phyloP scores from a whole-genome alignment of 2,113 vertebrate species.

The Danio rerio region DNA sequence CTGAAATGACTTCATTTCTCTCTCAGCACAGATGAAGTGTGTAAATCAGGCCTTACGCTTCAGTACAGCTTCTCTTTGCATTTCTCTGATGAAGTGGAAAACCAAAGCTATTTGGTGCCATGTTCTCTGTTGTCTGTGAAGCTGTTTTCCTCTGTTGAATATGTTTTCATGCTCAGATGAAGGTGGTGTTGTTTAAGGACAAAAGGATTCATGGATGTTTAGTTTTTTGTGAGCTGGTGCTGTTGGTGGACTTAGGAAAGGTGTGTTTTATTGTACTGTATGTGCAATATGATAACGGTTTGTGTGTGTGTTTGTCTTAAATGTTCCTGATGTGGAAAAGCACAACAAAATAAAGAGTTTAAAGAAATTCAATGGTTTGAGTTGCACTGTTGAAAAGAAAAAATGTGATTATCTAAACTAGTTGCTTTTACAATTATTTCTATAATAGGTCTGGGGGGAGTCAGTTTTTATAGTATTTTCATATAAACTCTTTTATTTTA shows the following conservation, averaged over 20 bases:
- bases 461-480: too few species aligned
- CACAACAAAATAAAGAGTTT: background rate
- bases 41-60: background rate
- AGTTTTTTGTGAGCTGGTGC: constrained; percentile 20
- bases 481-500: too few species aligned
- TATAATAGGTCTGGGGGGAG: too few species aligned
- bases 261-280: constrained; percentile 19
- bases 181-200: background rate
- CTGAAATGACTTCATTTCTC: background rate
- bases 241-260: background rate
- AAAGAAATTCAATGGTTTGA: background rate
- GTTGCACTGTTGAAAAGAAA: too few species aligned
- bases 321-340: constrained; percentile 38
- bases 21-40: background rate
- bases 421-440: too few species aligned
- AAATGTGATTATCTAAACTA: too few species aligned
- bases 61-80: background rate
- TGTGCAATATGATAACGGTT: constrained; percentile 25
- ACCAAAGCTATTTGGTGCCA: constrained; percentile 7
- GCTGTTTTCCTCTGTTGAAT: background rate
- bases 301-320: constrained; percentile 55
- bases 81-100: constrained; percentile 5
- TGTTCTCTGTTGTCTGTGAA: background rate
- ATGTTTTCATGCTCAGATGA: constrained; percentile 6
- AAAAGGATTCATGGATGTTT: background rate